A percentile compares a stretch with the other conserved stretches of the same genome.
phyloP scores from a whole-genome alignment of 2,888 invertebrate genomes.

The Hesperia comma region DNA sequence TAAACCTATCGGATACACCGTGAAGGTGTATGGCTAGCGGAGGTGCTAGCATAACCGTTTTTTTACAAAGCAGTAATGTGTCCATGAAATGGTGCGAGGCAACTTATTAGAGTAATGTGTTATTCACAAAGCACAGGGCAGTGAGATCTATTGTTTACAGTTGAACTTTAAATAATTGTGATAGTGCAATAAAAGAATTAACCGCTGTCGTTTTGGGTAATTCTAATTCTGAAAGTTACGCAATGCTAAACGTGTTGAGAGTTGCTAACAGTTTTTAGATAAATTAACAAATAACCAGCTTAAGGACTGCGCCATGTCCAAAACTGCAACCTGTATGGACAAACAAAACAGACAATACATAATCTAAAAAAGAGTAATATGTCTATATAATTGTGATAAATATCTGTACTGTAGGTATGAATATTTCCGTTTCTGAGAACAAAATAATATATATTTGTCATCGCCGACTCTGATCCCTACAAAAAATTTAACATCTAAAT shows the following conservation, averaged over 20 bases:
- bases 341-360: background rate
- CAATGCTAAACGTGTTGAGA: background rate
- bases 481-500: too few species aligned
- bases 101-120: background rate
- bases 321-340: background rate
- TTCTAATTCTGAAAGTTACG: conserved; percentile 2
- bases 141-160: background rate
- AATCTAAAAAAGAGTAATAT: too few species aligned
- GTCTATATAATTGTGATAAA: too few species aligned
- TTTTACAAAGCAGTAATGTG: background rate
- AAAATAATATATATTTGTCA: too few species aligned
- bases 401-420: too few species aligned
- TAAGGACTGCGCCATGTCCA: background rate
- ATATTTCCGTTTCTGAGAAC: too few species aligned
- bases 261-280: background rate
- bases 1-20: too few species aligned
- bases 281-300: background rate
- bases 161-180: background rate
- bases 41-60: too few species aligned
- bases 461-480: too few species aligned
- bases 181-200: background rate
- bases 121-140: background rate
- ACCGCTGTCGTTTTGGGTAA: conserved; percentile 18
- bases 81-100: background rate
- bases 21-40: too few species aligned